A percentile compares a stretch with the other conserved stretches of the same genome.
Evolutionary conservation across 92 coral and sea anemone species (phyloP).

Genomic region (Epizoanthus fatuus): DNA sequence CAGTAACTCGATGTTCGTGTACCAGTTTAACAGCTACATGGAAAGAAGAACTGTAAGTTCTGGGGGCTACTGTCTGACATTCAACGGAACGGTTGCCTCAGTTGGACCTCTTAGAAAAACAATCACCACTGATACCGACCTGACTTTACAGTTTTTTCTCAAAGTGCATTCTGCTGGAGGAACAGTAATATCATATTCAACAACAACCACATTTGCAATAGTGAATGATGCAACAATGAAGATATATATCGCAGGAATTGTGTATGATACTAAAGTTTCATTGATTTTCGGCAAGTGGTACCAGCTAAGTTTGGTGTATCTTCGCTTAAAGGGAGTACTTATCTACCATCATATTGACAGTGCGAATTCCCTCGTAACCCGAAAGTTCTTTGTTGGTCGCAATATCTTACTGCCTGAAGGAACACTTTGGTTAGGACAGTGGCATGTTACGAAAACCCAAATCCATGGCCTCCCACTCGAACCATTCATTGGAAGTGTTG

Average conservation of each 20-base stretch:
- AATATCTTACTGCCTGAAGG: slow-evolving; percentile 61
- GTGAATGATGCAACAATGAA: slow-evolving; percentile 61
- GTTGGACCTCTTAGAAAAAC: slow-evolving; percentile 34
- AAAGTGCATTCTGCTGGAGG: slow-evolving; percentile 56
- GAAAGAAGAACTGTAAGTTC: slow-evolving; percentile 56
- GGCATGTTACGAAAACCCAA: slow-evolving; percentile 65
- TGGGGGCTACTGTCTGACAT: slow-evolving; percentile 58
- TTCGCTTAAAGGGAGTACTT: slow-evolving; percentile 39
- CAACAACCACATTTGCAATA: slow-evolving; percentile 68
- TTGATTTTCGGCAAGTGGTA: slow-evolving; percentile 57
- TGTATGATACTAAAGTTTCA: slow-evolving; percentile 52
- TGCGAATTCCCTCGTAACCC: slow-evolving; percentile 28
- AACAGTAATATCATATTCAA: slow-evolving; percentile 69
- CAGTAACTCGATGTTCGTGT: slow-evolving; percentile 62
- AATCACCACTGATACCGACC: slow-evolving; percentile 40
- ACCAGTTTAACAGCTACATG: slow-evolving; percentile 44
- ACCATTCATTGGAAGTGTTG: slow-evolving; percentile 73
- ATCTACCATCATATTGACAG: slow-evolving; percentile 47
- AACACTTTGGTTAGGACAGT: slow-evolving; percentile 66
- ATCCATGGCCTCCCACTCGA: slow-evolving; percentile 51
- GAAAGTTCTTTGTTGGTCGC: slow-evolving; percentile 56
- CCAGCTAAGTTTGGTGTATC: slow-evolving; percentile 59
- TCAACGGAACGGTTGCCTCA: slow-evolving; percentile 66
- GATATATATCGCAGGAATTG: slow-evolving; percentile 49
- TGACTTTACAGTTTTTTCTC: slow-evolving; percentile 72